A percentile compares a stretch with the other conserved stretches of the same genome.
Conservation (phyloP, 2,113 vertebrate species). For the Microcebus jonahi region DNA sequence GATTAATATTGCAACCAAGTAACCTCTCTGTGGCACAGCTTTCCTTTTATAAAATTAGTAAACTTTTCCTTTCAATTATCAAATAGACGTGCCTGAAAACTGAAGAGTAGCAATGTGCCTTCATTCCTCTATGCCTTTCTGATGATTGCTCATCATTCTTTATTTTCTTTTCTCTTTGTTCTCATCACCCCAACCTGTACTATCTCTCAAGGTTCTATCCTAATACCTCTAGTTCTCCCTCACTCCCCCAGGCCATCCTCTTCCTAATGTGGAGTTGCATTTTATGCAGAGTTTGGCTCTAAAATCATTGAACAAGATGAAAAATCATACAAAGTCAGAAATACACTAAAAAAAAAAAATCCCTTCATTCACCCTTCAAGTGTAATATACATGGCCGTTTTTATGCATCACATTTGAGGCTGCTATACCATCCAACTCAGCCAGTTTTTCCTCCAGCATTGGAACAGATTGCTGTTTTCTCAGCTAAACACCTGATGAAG, state of each 20-base stretch:
- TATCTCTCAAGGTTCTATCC: neutral
- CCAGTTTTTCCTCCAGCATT: constrained; percentile 68
- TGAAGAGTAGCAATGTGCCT: too few species aligned
- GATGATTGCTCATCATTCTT: neutral
- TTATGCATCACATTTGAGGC: constrained; percentile 15
- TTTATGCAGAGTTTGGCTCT: neutral
- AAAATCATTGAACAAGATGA: neutral
- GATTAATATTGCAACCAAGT: neutral
- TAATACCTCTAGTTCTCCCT: neutral
- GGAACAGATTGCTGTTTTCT: constrained; percentile 79
- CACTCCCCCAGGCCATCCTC: neutral
- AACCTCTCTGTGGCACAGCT: neutral
- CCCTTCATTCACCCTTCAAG: neutral
- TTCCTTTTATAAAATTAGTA: neutral
- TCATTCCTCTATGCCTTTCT: neutral
- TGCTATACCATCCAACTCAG: constrained; percentile 70
- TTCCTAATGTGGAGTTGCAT: neutral
- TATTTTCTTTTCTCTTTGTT: neutral
- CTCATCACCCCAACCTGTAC: neutral
- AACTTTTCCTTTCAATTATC: neutral
- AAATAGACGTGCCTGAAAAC: neutral
- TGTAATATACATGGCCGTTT: constrained; percentile 38
- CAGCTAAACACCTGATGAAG: constrained; percentile 79
- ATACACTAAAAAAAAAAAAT: neutral
- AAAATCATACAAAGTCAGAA: constrained; percentile 23